Evolutionary conservation across 2,797 vertebrate species (phyloP).

Genomic region (Hoplostethus mediterraneus): DNA sequence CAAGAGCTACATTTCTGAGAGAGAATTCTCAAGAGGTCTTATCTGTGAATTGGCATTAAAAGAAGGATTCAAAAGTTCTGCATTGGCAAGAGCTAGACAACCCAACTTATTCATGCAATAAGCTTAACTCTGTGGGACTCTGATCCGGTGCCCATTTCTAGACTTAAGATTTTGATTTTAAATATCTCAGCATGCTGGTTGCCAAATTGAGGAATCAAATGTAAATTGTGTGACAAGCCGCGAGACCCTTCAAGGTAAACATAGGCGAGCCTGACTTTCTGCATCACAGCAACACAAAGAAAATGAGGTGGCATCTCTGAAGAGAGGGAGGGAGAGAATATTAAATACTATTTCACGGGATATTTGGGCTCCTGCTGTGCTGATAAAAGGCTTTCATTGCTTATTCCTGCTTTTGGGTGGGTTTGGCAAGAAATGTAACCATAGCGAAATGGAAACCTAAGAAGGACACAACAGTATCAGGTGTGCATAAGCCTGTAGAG

Average conservation of each 20-base stretch:
- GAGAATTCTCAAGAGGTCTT: slow-evolving; percentile 6
- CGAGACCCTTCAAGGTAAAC: slow-evolving; percentile 29
- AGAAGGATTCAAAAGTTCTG: slow-evolving; percentile 11
- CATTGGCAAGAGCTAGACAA: neutral
- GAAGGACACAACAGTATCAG: slow-evolving; percentile 32
- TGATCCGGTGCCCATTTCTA: slow-evolving; percentile 26
- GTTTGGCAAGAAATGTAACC: slow-evolving; percentile 52
- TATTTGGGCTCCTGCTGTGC: slow-evolving; percentile 67
- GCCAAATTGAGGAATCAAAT: slow-evolving; percentile 39
- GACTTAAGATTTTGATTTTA: slow-evolving; percentile 31
- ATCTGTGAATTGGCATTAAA: slow-evolving; percentile 24
- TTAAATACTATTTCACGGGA: slow-evolving; percentile 71
- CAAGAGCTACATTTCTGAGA: slow-evolving; percentile 2
- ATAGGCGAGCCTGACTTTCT: slow-evolving; percentile 26
- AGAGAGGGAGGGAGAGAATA: slow-evolving; percentile 55
- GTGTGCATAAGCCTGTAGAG: slow-evolving; percentile 29
- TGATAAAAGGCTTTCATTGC: slow-evolving; percentile 65
- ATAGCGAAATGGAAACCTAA: slow-evolving; percentile 37
- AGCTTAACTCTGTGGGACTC: slow-evolving; percentile 34
- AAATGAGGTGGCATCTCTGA: slow-evolving; percentile 54
- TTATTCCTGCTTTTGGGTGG: slow-evolving; percentile 50
- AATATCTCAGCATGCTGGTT: slow-evolving; percentile 14
- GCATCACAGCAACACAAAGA: slow-evolving; percentile 57
- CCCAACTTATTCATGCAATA: slow-evolving; percentile 5
- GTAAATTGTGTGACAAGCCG: slow-evolving; percentile 28